A percentile compares a stretch with the other conserved stretches of the same genome.
Evolutionary conservation across 2,888 invertebrate species (phyloP).

Genomic region (Oscheius sp.): DNA sequence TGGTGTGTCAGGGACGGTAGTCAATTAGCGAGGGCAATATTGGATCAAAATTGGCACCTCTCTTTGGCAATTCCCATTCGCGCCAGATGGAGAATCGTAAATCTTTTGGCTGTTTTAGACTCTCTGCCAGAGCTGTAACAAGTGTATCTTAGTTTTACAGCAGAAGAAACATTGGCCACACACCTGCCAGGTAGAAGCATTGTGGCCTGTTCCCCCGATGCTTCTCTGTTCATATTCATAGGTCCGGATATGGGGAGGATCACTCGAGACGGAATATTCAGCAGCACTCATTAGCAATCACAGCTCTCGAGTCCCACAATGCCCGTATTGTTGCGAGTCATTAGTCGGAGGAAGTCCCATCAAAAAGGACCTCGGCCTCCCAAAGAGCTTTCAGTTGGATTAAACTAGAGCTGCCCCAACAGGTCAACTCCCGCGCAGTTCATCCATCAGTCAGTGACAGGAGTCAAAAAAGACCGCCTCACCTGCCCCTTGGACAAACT

Average conservation of each 20-base stretch:
- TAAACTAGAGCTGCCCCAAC: slow-evolving; percentile 13
- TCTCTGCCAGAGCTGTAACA: not conserved
- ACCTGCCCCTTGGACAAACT: slow-evolving; percentile 26
- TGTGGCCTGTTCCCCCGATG: not conserved
- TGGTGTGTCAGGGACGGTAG: slow-evolving; percentile 17
- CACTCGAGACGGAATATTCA: slow-evolving; percentile 36
- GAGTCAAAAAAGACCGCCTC: slow-evolving; percentile 34
- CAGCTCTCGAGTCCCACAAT: slow-evolving; percentile 22
- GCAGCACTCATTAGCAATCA: slow-evolving; percentile 33
- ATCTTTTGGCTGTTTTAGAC: slow-evolving; percentile 29
- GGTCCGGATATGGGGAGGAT: slow-evolving; percentile 23
- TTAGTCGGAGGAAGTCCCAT: slow-evolving; percentile 32
- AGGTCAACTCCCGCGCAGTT: slow-evolving; percentile 1
- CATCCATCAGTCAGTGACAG: slow-evolving; percentile 31
- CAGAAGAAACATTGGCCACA: slow-evolving; percentile 17
- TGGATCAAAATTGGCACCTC: slow-evolving; percentile 29
- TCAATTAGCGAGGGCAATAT: slow-evolving; percentile 21
- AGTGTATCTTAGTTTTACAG: slow-evolving; percentile 20
- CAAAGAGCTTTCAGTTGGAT: slow-evolving; percentile 30
- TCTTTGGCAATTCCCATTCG: slow-evolving; percentile 20
- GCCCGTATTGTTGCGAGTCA: slow-evolving; percentile 28
- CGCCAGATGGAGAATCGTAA: slow-evolving; percentile 29
- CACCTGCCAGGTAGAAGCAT: slow-evolving; percentile 9
- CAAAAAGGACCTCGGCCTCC: slow-evolving; percentile 8
- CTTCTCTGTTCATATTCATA: not conserved